phyloP scores from a whole-genome alignment of 2,888 invertebrate genomes.

The Trissonchulus sp. region DNA sequence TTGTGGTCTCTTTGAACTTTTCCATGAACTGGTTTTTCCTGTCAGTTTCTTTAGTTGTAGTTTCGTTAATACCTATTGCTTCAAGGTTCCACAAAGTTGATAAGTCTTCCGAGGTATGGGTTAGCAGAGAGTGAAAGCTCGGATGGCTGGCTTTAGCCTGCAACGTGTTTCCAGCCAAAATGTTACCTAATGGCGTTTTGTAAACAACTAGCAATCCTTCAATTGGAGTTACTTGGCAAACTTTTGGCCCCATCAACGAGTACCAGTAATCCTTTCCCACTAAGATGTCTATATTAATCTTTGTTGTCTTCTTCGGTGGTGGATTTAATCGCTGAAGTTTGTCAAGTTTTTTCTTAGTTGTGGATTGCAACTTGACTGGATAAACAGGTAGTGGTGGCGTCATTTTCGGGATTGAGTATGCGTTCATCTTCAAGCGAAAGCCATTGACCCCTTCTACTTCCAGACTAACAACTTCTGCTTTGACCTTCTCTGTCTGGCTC shows the following conservation, averaged over 20 bases:
- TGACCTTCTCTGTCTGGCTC: constrained; percentile 11
- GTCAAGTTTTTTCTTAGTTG: neutral
- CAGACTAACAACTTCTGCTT: neutral
- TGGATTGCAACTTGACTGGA: neutral
- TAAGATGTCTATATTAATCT: constrained; percentile 2
- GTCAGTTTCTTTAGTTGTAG: too few relatives aligned
- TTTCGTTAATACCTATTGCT: neutral
- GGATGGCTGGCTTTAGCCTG: neutral
- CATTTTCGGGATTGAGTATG: neutral
- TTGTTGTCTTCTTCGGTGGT: neutral
- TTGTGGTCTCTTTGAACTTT: neutral
- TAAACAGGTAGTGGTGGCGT: neutral
- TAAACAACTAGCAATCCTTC: neutral
- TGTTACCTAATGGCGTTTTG: neutral
- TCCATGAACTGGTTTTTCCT: neutral
- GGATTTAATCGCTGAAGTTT: neutral
- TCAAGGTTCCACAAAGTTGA: neutral
- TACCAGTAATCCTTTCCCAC: constrained; percentile 1
- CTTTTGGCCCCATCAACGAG: neutral
- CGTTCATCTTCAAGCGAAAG: neutral
- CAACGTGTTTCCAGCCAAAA: neutral
- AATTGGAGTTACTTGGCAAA: neutral
- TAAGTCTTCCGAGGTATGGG: neutral
- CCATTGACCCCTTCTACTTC: neutral
- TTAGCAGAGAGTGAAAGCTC: neutral